These are phyloP conservation scores for Dendrolimus pini DNA, from an alignment of 2,888 invertebrate species.

Conservation along the genomic window DNA sequence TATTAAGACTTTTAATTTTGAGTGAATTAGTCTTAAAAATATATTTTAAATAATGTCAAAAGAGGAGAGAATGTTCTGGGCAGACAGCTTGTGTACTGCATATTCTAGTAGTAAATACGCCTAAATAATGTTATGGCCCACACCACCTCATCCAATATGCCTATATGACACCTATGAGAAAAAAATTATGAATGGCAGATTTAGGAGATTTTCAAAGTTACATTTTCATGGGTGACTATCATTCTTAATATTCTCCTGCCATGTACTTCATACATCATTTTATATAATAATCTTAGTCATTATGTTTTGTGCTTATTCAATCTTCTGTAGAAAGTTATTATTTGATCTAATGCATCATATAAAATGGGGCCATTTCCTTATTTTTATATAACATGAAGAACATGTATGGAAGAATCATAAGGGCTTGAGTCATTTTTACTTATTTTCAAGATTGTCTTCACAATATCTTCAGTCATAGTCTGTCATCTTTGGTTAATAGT, in stretches of 20 bases:
- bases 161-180: too few species aligned
- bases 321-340: background rate
- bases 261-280: background rate
- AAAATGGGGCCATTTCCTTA: slow-evolving; percentile 37
- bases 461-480: slow-evolving; percentile 16
- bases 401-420: slow-evolving; percentile 34
- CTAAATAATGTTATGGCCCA: too few species aligned
- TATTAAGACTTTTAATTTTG: too few species aligned
- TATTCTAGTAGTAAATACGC: too few species aligned
- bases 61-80: too few species aligned
- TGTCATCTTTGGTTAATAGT: slow-evolving; percentile 56
- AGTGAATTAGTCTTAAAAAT: too few species aligned
- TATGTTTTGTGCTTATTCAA: slow-evolving; percentile 12
- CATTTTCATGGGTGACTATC: too few species aligned
- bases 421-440: slow-evolving; percentile 10
- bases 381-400: slow-evolving; percentile 35
- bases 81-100: too few species aligned
- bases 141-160: too few species aligned
- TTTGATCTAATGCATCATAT: slow-evolving; percentile 15
- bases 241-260: background rate
- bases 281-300: background rate
- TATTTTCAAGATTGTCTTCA: slow-evolving; percentile 18
- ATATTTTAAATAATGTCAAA: too few species aligned
- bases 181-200: too few species aligned
- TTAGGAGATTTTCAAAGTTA: too few species aligned